These are phyloP conservation scores for Hyperoplus immaculatus DNA, from an alignment of 2,797 vertebrate species.

Conservation along the genomic window DNA sequence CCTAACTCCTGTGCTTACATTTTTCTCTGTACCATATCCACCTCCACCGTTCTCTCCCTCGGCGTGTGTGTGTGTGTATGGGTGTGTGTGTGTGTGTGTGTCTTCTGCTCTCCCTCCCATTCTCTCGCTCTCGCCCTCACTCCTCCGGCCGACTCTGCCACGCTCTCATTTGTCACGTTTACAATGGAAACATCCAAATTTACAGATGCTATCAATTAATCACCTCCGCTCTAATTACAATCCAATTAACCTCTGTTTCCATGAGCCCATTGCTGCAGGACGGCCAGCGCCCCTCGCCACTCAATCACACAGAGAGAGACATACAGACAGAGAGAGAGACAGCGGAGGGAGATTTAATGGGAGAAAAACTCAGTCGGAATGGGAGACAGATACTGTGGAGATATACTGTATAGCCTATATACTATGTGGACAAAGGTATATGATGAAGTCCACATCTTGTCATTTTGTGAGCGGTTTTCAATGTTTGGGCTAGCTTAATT, in stretches of 20 bases:
- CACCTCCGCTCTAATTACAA: conserved; percentile 87
- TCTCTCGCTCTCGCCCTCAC: conserved; percentile 62
- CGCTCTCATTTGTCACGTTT: conserved; percentile 86
- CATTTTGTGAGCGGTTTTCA: conserved; percentile 4
- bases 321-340: conserved; percentile 37
- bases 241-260: conserved; percentile 88
- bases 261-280: conserved; percentile 77
- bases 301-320: conserved; percentile 76
- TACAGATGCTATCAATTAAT: conserved; percentile 89
- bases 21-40: conserved; percentile 5
- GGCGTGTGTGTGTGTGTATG: no score
- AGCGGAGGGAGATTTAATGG: conserved; percentile 66
- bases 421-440: conserved; percentile 30
- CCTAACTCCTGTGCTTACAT: background rate
- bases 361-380: conserved; percentile 56
- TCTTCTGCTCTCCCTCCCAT: conserved; percentile 15
- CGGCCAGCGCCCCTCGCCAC: conserved; percentile 71
- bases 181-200: conserved; percentile 88
- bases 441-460: background rate
- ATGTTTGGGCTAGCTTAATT: background rate
- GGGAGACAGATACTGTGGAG: conserved; percentile 29
- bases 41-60: conserved; percentile 13
- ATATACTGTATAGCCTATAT: background rate
- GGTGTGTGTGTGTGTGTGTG: conserved; percentile 6
- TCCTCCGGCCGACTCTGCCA: conserved; percentile 64